These are phyloP conservation scores for Montipora cactus DNA, from an alignment of 64 coral and sea anemone genomes.

Conservation along the genomic window DNA sequence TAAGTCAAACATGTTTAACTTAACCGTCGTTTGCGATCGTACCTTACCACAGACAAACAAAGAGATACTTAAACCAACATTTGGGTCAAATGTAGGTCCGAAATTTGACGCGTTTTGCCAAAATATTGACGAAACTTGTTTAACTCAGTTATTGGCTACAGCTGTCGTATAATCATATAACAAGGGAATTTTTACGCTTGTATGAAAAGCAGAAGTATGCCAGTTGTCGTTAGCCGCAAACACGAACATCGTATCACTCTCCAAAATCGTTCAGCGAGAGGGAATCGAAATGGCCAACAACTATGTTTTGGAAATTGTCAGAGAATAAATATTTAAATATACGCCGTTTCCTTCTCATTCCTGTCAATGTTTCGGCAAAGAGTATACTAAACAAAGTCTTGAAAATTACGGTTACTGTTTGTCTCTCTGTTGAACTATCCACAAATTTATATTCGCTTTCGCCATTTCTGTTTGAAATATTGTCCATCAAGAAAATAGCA, in stretches of 20 bases:
- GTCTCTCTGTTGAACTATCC: neutral
- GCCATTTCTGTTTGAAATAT: neutral
- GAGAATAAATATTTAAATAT: neutral
- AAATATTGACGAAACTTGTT: no score
- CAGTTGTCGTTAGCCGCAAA: no score
- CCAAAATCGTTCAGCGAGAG: no score
- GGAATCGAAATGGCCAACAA: neutral
- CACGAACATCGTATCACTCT: no score
- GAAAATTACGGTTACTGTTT: neutral
- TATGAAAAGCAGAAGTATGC: no score
- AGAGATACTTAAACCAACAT: no score
- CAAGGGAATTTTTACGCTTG: no score
- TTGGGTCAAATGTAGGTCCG: no score
- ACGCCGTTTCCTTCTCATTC: neutral
- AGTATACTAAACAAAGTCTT: neutral
- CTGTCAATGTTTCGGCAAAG: neutral
- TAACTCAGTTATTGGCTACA: no score
- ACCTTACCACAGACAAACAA: no score
- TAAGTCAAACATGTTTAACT: neutral
- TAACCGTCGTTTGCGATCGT: neutral
- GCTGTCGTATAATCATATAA: no score
- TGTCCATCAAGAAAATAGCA: neutral
- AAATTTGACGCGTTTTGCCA: no score
- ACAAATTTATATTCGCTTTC: neutral
- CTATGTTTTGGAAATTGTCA: neutral